Evolutionary conservation across 92 coral and sea anemone genomes (phyloP).

Genomic region (Nematostella vectensis): DNA sequence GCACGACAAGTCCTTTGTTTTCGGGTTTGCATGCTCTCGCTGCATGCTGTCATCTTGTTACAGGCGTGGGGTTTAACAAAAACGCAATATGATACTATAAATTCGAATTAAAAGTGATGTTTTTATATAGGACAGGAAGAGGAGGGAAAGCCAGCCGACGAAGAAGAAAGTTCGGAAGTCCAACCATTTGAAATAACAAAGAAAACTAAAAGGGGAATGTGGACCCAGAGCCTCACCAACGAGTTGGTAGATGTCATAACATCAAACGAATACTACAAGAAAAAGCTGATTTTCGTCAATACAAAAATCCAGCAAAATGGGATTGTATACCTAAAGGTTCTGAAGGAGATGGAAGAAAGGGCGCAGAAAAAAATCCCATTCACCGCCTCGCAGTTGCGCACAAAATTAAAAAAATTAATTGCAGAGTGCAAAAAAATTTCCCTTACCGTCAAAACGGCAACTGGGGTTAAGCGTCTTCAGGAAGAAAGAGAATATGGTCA

Average conservation of each 20-base stretch:
- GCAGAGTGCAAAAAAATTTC: constrained; percentile 14
- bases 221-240: background rate
- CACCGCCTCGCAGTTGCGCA: constrained; percentile 3
- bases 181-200: too few relatives aligned
- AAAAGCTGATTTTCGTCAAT: constrained; percentile 2
- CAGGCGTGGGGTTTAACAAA: too few relatives aligned
- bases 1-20: too few relatives aligned
- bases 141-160: too few relatives aligned
- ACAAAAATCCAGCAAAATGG: constrained; percentile 7
- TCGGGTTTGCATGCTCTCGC: too few relatives aligned
- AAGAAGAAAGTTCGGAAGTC: too few relatives aligned
- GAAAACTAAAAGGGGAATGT: background rate
- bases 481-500: constrained; percentile 1
- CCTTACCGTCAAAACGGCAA: constrained; percentile 16
- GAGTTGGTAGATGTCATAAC: constrained; percentile 3
- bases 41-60: too few relatives aligned
- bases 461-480: constrained; percentile 10
- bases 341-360: background rate
- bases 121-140: too few relatives aligned
- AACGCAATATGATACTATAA: too few relatives aligned
- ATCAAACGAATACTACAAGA: constrained; percentile 1
- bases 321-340: background rate
- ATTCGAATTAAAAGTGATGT: too few relatives aligned
- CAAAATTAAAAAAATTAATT: constrained; percentile 20
- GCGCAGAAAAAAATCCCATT: constrained; percentile 1